Evolutionary conservation across 2,797 vertebrate genomes (phyloP), one percentile per base, ranked within the genome.

Genomic region (Muscicapa striata): DNA sequence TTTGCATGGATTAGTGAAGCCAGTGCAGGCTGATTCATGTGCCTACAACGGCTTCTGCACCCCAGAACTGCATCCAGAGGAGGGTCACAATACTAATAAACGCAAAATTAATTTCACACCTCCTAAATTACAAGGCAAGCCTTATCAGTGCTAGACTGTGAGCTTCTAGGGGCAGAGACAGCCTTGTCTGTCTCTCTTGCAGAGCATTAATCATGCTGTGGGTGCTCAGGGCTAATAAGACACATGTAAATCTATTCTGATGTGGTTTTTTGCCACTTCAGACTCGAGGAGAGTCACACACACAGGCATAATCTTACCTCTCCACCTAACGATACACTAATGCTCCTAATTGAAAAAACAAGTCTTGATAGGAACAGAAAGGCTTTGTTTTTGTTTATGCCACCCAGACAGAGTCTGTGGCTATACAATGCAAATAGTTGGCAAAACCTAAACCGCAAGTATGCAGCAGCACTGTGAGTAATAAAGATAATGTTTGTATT

Each of bases 401-500:
- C 94, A 97, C 92, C 95, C 94, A 96, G 93, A 95, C 89, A 84
- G 90, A 96, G 72, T 95, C 89, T 97, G 95, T 94, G 90, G 94
- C 90, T 96, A 96, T 94, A 94, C 90, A 96, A 57, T 96, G 74
- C 94, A 94, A 97, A 95, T 93, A 97, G 68, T 41, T 97, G 95
- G 94, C 95, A 97, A 97, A 96, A 78, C 20, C 93, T 94, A 96
- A 97, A 96, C 96, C 95, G 45, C 94, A 97, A 97, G 48, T 84
- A 97, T 96, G 95, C 94, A 92, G 87, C 76, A 94, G 87, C 95
- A 77, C 84, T 88, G 76, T 94, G 94, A 96, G 74, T 96, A 95
- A 97, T 95, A 96, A 96, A 96, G 92, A 92, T 95, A 96, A 97
- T 55, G 51, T 85, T 97, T 97, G 81, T 83, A 61, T 96, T 97